phyloP scores from a whole-genome alignment of 1,140 invertebrate species.

The Diabrotica virgifera region DNA sequence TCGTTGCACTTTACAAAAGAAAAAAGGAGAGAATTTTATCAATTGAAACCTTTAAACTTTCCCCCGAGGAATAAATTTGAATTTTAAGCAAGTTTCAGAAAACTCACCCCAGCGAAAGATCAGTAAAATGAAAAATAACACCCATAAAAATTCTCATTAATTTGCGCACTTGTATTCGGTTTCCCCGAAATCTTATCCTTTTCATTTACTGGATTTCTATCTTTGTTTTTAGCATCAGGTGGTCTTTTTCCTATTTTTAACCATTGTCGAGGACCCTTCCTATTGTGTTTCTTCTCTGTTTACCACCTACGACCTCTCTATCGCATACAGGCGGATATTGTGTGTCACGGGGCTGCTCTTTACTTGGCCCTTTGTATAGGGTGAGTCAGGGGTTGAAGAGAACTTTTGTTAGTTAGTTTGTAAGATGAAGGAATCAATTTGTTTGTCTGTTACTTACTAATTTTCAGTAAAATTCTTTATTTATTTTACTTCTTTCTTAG shows the following conservation, averaged over 20 bases:
- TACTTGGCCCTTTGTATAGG: neutral
- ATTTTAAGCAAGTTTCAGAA: too few relatives aligned
- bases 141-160: neutral
- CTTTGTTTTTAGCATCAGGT: neutral
- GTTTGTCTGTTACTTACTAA: too few relatives aligned
- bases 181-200: neutral
- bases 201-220: neutral
- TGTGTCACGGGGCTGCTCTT: neutral
- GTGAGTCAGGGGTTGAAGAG: neutral
- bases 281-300: neutral
- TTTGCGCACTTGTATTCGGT: neutral
- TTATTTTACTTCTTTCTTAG: too few relatives aligned
- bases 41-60: too few relatives aligned
- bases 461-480: too few relatives aligned
- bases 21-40: too few relatives aligned
- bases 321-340: neutral
- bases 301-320: neutral
- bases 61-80: too few relatives aligned
- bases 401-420: too few relatives aligned
- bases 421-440: too few relatives aligned
- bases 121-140: too few relatives aligned
- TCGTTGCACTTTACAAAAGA: too few relatives aligned
- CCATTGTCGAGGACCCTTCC: conserved; percentile 1
- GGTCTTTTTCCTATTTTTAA: conserved; percentile 1
- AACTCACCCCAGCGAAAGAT: too few relatives aligned